Conservation (phyloP, 2,797 vertebrate genomes). For the Galago senegalensis region DNA sequence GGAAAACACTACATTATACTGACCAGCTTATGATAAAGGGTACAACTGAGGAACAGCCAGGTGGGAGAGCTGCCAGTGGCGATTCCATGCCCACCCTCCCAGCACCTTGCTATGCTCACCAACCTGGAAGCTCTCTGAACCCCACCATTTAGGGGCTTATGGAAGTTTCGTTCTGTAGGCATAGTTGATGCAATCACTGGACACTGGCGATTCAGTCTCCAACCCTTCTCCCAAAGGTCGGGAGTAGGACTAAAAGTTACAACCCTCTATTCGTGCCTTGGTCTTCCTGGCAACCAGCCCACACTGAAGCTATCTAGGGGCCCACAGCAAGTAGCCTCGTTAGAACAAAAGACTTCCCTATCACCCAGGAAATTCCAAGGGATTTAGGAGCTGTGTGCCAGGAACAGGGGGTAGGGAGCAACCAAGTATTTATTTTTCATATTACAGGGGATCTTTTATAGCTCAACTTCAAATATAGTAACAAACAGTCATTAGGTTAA, state of each 20-base stretch:
- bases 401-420: background rate
- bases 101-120: background rate
- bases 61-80: fast-evolving
- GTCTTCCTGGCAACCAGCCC: background rate
- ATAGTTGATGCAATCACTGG: background rate
- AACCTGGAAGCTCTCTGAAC: background rate
- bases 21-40: background rate
- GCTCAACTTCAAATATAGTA: background rate
- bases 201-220: background rate
- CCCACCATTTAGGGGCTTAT: background rate
- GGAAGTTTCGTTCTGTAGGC: background rate
- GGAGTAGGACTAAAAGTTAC: background rate
- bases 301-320: background rate
- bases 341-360: constrained; percentile 7
- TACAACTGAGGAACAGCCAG: background rate
- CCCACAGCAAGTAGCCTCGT: background rate
- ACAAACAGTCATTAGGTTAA: background rate
- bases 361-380: constrained; percentile 4
- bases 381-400: constrained; percentile 17
- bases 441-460: background rate
- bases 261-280: background rate
- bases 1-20: background rate
- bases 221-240: background rate
- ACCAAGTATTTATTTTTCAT: background rate
- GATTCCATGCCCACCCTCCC: no score